Evolutionary conservation across 2,797 vertebrate genomes (phyloP), one percentile per base, ranked within the genome.

Genomic region (Silurus lanzhouensis): DNA sequence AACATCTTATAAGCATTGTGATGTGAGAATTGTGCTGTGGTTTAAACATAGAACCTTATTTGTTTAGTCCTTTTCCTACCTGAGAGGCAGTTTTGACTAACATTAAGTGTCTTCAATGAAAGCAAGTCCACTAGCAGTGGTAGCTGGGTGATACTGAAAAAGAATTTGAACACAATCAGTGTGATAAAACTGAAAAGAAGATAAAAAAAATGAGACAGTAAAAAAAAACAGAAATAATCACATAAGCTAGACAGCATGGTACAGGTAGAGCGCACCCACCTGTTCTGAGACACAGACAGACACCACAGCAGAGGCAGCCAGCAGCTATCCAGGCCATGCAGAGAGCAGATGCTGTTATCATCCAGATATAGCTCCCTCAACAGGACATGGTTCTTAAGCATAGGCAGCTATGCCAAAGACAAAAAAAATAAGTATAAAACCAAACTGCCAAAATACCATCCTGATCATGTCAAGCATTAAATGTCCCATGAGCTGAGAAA

Each of bases 241-340:
- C 17, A 66, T 27, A 1, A 67, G n/a, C 15, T 44, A 12, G 31
- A 64, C 52, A 79, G 13, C 27, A 77, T 77, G 48, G 14, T 25
- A 61, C 66, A 82, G 38, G 19, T 25, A 76, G 15, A 76, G n/a
- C 44, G 6, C 0, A 85, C 68, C 92, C 93, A 99, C 98, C 97
- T 96, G 93, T 99, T 99, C 76, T 96, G 95, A 77, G 96, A 93
- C 55, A 95, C 55, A 38, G 93, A 94, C 84, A 99, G 92, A 67
- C 90, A 91, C 57, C 94, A 95, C 83, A 99, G 84, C 75, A 98
- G 93, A 81, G 98, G 98, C 58, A 99, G 93, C 98, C 98, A 99
- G 93, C 92, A 96, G 1, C 82, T 92, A 63, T 93, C 83, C 90
- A 98, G 89, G 63, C 79, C 89, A 86, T 91, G 90, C 88, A 98